Percentiles rank a stretch among this genome's conserved stretches.
Evolutionary conservation across 2,888 invertebrate species (phyloP).

Genomic region (Galerucella pusilla): DNA sequence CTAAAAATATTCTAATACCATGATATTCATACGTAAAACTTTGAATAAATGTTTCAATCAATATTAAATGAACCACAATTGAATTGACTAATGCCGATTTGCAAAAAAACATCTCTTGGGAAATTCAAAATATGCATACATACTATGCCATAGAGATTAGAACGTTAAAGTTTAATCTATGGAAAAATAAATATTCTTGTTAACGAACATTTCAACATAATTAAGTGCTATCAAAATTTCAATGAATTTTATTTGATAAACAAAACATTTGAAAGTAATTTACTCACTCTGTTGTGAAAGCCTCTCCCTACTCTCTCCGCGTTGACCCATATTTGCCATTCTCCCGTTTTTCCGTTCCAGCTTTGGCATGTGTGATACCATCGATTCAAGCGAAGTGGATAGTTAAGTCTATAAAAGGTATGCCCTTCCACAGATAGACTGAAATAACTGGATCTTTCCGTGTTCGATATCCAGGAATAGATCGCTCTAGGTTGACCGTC

Average conservation of each 20-base stretch:
- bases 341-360: slow-evolving; percentile 90
- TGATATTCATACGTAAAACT: too few relatives aligned
- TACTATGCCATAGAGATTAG: too few relatives aligned
- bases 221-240: not conserved
- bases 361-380: slow-evolving; percentile 91
- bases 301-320: slow-evolving; percentile 87
- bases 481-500: slow-evolving; percentile 80
- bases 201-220: too few relatives aligned
- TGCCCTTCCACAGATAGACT: slow-evolving; percentile 86
- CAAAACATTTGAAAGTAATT: not conserved
- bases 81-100: too few relatives aligned
- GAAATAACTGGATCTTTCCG: slow-evolving; percentile 82
- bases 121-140: too few relatives aligned
- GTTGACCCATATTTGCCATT: slow-evolving; percentile 92
- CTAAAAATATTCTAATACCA: too few relatives aligned
- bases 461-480: slow-evolving; percentile 83
- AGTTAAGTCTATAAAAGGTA: slow-evolving; percentile 81
- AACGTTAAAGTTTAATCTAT: too few relatives aligned
- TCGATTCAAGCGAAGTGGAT: slow-evolving; percentile 74
- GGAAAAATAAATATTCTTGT: too few relatives aligned
- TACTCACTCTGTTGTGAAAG: slow-evolving; percentile 84
- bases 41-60: too few relatives aligned
- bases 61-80: too few relatives aligned
- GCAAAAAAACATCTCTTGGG: too few relatives aligned
- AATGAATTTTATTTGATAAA: slow-evolving; percentile 1